Evolutionary conservation across 37 sponge, comb jelly and placozoan genomes (phyloP).

Genomic region (Crambe crambe): DNA sequence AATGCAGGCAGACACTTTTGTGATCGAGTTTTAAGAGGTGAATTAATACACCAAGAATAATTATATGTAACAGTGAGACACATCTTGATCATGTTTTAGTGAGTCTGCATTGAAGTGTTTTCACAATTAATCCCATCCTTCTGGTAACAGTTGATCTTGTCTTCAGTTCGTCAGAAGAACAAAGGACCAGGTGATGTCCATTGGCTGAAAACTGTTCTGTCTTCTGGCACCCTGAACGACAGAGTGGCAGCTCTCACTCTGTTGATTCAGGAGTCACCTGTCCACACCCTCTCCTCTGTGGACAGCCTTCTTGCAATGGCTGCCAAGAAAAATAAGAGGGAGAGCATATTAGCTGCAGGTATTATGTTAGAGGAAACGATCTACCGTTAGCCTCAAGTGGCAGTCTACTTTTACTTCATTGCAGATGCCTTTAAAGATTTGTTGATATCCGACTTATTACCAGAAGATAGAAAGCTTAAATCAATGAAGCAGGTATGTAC

Average conservation of each 20-base stretch:
- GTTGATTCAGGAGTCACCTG: constrained; percentile 89
- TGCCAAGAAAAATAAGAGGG: constrained; percentile 91
- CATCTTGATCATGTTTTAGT: too few species aligned
- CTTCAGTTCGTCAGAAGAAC: constrained; percentile 54
- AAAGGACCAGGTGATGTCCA: constrained; percentile 74
- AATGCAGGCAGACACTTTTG: neutral
- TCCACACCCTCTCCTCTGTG: constrained; percentile 80
- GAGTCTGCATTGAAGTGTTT: too few species aligned
- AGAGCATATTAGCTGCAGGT: constrained; percentile 67
- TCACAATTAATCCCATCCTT: too few species aligned
- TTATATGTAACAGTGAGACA: too few species aligned
- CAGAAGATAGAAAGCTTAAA: constrained; percentile 85
- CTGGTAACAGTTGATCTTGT: too few species aligned
- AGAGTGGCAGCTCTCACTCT: constrained; percentile 84
- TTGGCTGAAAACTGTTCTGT: constrained; percentile 92
- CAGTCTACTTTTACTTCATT: too few species aligned
- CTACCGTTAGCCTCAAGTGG: neutral
- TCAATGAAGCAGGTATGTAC: constrained; percentile 51
- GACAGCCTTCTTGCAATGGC: constrained; percentile 77
- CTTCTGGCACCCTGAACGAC: constrained; percentile 91
- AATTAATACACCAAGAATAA: too few species aligned
- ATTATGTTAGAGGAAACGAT: neutral
- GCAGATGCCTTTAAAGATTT: constrained; percentile 89
- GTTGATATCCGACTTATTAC: constrained; percentile 79
- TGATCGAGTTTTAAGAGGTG: neutral